Conservation (phyloP, 2,888 invertebrate genomes). For the Timema cristinae region DNA sequence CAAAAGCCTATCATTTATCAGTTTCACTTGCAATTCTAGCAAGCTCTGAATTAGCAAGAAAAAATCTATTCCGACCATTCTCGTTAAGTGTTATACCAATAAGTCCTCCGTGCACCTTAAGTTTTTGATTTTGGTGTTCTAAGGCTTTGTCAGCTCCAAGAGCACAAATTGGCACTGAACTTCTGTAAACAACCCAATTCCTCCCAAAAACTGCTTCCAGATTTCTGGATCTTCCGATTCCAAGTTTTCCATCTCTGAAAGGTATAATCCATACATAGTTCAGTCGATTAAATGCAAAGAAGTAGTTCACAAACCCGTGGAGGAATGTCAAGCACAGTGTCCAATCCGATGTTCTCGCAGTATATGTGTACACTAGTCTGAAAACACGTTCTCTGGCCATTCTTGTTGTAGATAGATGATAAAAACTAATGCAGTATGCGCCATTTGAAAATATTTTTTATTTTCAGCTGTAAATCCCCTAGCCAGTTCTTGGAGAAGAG, state of each 20-base stretch:
- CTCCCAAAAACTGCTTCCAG: neutral
- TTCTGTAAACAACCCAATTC: neutral
- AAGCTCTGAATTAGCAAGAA: neutral
- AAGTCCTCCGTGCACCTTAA: neutral
- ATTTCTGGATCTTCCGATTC: neutral
- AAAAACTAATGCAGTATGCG: too few relatives aligned
- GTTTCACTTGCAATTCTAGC: neutral
- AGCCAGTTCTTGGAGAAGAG: too few relatives aligned
- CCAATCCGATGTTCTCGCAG: neutral
- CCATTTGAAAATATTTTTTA: too few relatives aligned
- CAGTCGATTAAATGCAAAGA: neutral
- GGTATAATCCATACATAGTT: neutral
- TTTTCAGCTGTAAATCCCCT: too few relatives aligned
- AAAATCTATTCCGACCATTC: neutral
- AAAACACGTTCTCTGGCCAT: too few relatives aligned
- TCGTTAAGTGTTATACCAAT: slow-evolving; percentile 2
- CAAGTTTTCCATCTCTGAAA: neutral
- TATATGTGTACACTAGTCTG: too few relatives aligned
- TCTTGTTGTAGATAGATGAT: too few relatives aligned
- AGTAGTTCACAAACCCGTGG: neutral
- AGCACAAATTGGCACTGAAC: neutral
- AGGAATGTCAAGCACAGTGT: neutral
- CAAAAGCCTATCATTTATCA: neutral
- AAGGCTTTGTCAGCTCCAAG: neutral
- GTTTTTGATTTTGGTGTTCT: neutral